A percentile compares a stretch with the other conserved stretches of the same genome.
Conservation (phyloP, 2,888 invertebrate genomes). For the Papilio protenor region DNA sequence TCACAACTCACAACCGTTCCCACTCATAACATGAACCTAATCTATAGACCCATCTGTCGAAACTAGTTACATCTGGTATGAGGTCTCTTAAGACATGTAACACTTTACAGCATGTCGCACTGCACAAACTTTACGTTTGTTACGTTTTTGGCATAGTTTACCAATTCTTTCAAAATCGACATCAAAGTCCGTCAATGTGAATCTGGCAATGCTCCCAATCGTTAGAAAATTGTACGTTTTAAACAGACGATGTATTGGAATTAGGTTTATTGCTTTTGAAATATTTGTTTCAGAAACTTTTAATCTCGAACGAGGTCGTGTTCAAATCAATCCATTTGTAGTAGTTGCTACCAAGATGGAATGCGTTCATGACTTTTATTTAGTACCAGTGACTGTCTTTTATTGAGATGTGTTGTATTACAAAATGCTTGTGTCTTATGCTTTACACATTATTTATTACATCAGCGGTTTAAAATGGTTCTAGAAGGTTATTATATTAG, state of each 20-base stretch:
- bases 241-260: slow-evolving; percentile 1
- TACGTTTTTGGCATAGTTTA: slow-evolving; percentile 13
- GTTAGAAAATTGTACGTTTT: slow-evolving; percentile 2
- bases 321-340: slow-evolving; percentile 14
- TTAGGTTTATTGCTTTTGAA: slow-evolving; percentile 14
- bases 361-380: background rate
- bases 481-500: background rate
- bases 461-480: background rate
- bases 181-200: background rate
- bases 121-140: background rate
- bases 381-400: background rate
- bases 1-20: slow-evolving; percentile 38
- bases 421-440: background rate
- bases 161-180: slow-evolving; percentile 14
- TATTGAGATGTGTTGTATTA: background rate
- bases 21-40: slow-evolving; percentile 9
- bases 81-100: background rate
- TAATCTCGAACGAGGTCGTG: slow-evolving; percentile 14
- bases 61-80: background rate
- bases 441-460: background rate
- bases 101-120: background rate
- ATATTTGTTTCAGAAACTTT: slow-evolving; percentile 19
- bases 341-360: background rate
- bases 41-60: background rate
- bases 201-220: slow-evolving; percentile 18